Evolutionary conservation across 2,113 vertebrate species (phyloP), one percentile per base, ranked within the genome.

Genomic region (Paraplagusia blochii): DNA sequence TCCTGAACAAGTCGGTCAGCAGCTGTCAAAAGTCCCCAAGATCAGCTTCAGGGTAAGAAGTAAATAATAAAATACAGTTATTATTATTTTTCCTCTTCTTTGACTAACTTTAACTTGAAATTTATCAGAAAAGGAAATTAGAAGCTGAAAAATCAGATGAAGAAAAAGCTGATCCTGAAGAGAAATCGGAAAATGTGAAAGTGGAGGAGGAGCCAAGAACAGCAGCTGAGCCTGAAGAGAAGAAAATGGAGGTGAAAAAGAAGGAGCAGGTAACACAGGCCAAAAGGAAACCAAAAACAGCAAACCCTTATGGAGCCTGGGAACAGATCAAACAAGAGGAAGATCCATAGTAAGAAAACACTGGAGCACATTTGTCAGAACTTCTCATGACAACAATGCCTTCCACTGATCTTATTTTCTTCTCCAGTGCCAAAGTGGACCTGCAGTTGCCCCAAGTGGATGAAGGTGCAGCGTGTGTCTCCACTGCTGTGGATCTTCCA

Each of bases 281-380:
- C 44, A 90, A 69, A 61, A 88, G 64, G n/a, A n/a, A n/a, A 52
- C 16, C 35, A 0, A 81, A 74, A 66, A 58, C 51, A 7, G 40
- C 59, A 5, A 88, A 92, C 62, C 93, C 95, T 1, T 96, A 97
- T 1, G 97, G 95, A 15, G 82, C 76, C 14, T 97, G 96, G 95
- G 90, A 95, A 64, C 64, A 87, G 85, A 90, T 98, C 53, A 48
- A 75, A 75, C 80, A 89, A 36, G 89, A 91, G 58, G 53, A 88
- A 34, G 85, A 92, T 64, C 72, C 90, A 43, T 87, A 88, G 96
- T 99, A 84, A 92, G 95, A 17, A 7, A 16, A 9, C 11, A 13
- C 39, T 17, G 7, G 11, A 22, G 3, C 17, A 42, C 17, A 4
- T 10, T 11, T 9, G 5, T 11, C 9, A 16, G 9, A 34, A 33